These are phyloP conservation scores for Drosophila sp. DNA, from an alignment of 1,140 invertebrate genomes.

Conservation along the genomic window DNA sequence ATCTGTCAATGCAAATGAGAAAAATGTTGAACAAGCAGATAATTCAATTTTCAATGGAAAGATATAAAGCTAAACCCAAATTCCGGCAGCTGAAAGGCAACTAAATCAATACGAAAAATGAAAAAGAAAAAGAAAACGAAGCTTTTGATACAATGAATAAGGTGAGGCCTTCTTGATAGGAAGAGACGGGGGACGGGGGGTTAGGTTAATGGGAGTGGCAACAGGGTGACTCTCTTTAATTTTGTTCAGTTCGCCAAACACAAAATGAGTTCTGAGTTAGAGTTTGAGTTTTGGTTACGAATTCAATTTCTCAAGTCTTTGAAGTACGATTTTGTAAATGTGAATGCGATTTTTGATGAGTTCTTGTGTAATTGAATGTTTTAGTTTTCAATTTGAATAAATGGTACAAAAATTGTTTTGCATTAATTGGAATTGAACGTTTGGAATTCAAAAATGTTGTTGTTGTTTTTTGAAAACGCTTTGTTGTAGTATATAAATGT, in stretches of 20 bases:
- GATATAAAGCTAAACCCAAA: slow-evolving; percentile 46
- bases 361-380: slow-evolving; percentile 42
- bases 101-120: background rate
- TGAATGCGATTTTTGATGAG: slow-evolving; percentile 16
- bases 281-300: background rate
- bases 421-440: slow-evolving; percentile 37
- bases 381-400: slow-evolving; percentile 33
- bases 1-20: slow-evolving; percentile 37
- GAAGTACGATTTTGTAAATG: slow-evolving; percentile 31
- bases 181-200: no score
- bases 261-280: slow-evolving; percentile 14
- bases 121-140: slow-evolving; percentile 27
- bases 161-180: slow-evolving; percentile 19
- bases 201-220: background rate
- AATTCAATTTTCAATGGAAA: slow-evolving; percentile 41
- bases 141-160: slow-evolving; percentile 35
- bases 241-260: background rate
- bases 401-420: slow-evolving; percentile 28
- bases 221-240: slow-evolving; percentile 5
- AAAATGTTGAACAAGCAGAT: slow-evolving; percentile 31
- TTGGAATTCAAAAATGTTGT: slow-evolving; percentile 60
- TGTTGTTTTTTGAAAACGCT: slow-evolving; percentile 47
- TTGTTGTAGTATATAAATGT: slow-evolving; percentile 25
- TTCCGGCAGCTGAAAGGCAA: slow-evolving; percentile 33
- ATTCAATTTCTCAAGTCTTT: slow-evolving; percentile 19